Conservation (phyloP, 2,888 invertebrate genomes). For the Leptopilina myrica region DNA sequence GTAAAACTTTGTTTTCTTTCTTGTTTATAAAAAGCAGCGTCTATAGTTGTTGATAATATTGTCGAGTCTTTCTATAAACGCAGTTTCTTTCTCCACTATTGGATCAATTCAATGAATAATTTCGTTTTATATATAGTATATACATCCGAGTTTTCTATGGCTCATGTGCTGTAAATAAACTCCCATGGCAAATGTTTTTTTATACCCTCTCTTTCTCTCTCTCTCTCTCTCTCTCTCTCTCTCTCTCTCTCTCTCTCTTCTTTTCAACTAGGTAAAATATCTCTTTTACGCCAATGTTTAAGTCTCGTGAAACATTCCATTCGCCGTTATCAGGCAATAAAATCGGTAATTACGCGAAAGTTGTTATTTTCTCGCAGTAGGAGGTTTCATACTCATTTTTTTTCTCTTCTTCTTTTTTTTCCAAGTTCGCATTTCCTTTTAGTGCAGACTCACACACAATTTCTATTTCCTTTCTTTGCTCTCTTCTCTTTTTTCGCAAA, state of each 20-base stretch:
- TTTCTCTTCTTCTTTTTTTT: neutral
- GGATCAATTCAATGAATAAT: conserved; percentile 5
- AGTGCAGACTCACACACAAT: neutral
- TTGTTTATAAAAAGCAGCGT: neutral
- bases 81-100: neutral
- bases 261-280: neutral
- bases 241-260: neutral
- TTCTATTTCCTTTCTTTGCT: neutral
- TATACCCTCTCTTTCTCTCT: neutral
- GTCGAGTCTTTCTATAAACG: neutral
- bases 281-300: conserved; percentile 13
- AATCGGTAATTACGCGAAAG: conserved; percentile 26
- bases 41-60: neutral
- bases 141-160: no score
- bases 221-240: neutral
- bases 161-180: no score
- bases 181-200: neutral
- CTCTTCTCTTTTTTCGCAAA: neutral
- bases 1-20: neutral
- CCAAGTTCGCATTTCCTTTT: conserved; percentile 4
- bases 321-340: conserved; percentile 33
- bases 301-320: conserved; percentile 17
- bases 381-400: neutral
- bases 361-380: conserved; percentile 2
- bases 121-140: neutral